phyloP scores from a whole-genome alignment of 2,888 invertebrate genomes.

The Heliconius sara region DNA sequence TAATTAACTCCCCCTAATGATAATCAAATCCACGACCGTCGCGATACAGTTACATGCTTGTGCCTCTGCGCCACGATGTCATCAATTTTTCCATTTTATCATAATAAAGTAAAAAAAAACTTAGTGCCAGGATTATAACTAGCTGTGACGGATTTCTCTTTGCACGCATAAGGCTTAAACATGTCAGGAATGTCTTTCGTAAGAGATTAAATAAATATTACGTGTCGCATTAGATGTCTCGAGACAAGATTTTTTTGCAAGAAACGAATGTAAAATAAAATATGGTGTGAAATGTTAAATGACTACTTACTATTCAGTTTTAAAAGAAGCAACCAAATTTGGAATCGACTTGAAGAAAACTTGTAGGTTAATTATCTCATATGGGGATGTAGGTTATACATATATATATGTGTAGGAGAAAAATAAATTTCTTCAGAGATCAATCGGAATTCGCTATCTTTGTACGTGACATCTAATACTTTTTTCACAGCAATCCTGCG shows the following conservation, averaged over 20 bases:
- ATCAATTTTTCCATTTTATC: neutral
- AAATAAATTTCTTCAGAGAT: neutral
- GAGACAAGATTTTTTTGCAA: constrained; percentile 30
- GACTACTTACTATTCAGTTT: constrained; percentile 9
- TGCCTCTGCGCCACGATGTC: too few relatives aligned
- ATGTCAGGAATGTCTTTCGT: constrained; percentile 40
- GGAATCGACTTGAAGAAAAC: neutral
- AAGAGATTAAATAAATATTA: constrained; percentile 42
- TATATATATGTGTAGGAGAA: neutral
- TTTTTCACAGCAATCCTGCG: neutral
- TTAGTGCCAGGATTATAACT: constrained; percentile 17
- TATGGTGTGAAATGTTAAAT: constrained; percentile 22
- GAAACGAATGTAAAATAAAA: constrained; percentile 30
- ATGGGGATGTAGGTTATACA: neutral
- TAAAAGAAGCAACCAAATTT: neutral
- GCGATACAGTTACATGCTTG: too few relatives aligned
- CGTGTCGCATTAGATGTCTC: constrained; percentile 34
- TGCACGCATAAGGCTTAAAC: constrained; percentile 39
- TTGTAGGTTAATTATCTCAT: constrained; percentile 6
- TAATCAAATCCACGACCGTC: too few relatives aligned
- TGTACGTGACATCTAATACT: neutral
- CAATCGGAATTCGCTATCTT: neutral
- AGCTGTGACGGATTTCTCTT: constrained; percentile 41
- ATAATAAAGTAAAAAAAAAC: constrained; percentile 17
- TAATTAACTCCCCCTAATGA: too few relatives aligned